phyloP scores from a whole-genome alignment of 2,113 vertebrate genomes.

The Aviceda subcristata region DNA sequence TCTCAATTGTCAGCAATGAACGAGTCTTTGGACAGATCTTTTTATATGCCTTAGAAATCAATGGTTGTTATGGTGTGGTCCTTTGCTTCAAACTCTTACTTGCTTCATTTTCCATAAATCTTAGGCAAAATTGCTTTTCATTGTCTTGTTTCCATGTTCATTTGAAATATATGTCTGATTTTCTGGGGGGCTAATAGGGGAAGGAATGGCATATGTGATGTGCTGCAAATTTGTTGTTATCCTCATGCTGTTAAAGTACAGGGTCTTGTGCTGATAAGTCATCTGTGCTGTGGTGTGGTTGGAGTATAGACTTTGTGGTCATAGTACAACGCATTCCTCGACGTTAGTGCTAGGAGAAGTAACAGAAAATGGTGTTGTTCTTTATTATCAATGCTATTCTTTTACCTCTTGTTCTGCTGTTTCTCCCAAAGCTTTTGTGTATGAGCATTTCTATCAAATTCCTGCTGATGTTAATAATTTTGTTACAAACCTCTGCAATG shows the following conservation, averaged over 20 bases:
- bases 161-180: not conserved
- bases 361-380: not conserved
- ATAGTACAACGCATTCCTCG: not conserved
- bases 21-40: not conserved
- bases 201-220: too few species aligned
- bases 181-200: not conserved
- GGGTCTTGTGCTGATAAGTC: not conserved
- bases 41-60: not conserved
- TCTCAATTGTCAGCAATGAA: not conserved
- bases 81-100: not conserved
- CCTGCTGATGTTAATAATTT: not conserved
- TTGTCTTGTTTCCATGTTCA: not conserved
- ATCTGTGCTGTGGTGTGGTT: not conserved
- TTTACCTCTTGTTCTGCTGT: not conserved
- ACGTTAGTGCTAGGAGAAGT: not conserved
- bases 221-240: not conserved
- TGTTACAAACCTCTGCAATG: not conserved
- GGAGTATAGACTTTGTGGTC: not conserved
- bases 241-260: not conserved
- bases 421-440: not conserved
- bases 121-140: not conserved
- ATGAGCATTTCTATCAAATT: not conserved
- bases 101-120: not conserved
- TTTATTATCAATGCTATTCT: not conserved
- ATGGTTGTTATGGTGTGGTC: not conserved